Base-by-base conservation (phyloP, 2,888 invertebrate species). In the Hyposoter didymator region DNA sequence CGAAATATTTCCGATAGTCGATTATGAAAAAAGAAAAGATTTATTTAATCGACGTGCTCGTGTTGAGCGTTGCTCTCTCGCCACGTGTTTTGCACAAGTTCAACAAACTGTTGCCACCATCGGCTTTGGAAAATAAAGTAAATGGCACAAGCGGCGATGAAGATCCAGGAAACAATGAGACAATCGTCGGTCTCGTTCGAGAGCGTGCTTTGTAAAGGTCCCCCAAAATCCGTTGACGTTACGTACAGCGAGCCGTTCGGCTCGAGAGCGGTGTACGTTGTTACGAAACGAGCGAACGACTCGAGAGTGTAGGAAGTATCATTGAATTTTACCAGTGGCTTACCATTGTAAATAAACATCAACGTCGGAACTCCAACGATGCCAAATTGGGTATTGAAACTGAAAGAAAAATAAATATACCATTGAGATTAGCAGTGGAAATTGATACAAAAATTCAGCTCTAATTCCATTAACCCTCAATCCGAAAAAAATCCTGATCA, bases 291-390 rank as follows among this genome's bases (percentile, higher is more conserved):
- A 17, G 96, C 96, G 90, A 98, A 97, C 78, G 96, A 96, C 85
- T 97, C 96, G 62, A 98, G 95, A 6, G 96, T 97, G 87, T 98
- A 97, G 84, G 97, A 96, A 12, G 97, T 96, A 35, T 96, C 97
- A 94, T 97, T 98, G 92, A 96, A 98, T 94, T 97, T 97, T 0
- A 97, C 97, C 39, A 97, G 96, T 0, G 98, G 96, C 88, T 97
- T 95, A 0, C 98, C 98, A 93, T 98, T 98, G 90, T 98, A 98
- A 90, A 99, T 98, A 87, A 99, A 95, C 94, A 98, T 95, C 47
- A 98, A 92, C 3, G 98, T 98, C 8, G 99, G 99, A 55, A 99
- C 97, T 22, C 98, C 98, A 10, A 98, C 97, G 83, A 98, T 97
- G 12, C 98, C 98, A 94, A 97, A 98, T 90, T 98, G 97, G 0